Percentiles rank a stretch among this genome's conserved stretches.
These are phyloP conservation scores for Pagrus major DNA, from an alignment of 2,113 vertebrate species.

Conservation along the genomic window DNA sequence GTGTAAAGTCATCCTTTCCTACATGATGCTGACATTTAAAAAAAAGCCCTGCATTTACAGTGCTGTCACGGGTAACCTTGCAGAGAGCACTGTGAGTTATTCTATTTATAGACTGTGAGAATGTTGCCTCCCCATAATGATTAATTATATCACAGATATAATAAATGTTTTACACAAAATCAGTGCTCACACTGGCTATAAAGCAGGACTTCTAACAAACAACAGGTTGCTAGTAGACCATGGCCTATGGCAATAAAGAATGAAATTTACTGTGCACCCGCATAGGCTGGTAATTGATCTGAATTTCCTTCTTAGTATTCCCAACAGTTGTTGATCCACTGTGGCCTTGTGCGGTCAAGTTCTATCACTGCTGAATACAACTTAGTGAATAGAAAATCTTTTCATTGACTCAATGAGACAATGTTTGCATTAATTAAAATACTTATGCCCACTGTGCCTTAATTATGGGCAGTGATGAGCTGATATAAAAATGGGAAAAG, in stretches of 20 bases:
- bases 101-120: neutral
- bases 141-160: neutral
- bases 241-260: neutral
- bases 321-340: slow-evolving; percentile 1
- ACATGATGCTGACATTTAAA: slow-evolving; percentile 42
- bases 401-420: neutral
- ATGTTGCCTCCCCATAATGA: neutral
- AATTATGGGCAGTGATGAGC: neutral
- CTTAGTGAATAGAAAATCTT: neutral
- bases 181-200: neutral
- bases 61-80: neutral
- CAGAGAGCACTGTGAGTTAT: neutral
- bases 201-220: neutral
- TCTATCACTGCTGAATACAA: neutral
- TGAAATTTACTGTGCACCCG: neutral
- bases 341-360: slow-evolving; percentile 5
- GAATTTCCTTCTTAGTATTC: slow-evolving; percentile 16
- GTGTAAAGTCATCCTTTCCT: slow-evolving; percentile 12
- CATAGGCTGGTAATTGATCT: neutral
- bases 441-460: neutral
- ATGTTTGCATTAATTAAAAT: neutral
- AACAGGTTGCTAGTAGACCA: slow-evolving; percentile 5
- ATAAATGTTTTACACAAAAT: slow-evolving; percentile 13
- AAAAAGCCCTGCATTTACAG: slow-evolving; percentile 2
- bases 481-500: neutral